Conservation (phyloP, 2,888 invertebrate species). For the Drosophila heteroneura region DNA sequence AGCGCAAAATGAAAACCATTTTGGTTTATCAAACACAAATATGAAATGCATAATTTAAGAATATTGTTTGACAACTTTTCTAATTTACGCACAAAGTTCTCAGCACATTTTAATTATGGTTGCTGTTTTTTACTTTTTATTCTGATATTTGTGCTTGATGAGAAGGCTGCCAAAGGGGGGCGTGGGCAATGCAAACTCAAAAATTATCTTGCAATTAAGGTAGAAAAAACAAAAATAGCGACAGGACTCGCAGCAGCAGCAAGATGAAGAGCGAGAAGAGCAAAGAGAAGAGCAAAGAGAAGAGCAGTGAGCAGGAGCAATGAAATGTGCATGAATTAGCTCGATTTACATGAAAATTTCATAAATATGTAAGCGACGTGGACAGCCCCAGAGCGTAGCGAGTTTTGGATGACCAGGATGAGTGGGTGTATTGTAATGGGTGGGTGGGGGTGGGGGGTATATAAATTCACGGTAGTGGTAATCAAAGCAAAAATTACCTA, state of each 20-base stretch:
- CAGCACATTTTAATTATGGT: constrained; percentile 57
- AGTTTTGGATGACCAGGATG: not conserved
- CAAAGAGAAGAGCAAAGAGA: constrained; percentile 56
- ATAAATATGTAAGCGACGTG: constrained; percentile 75
- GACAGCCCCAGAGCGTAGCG: constrained; percentile 22
- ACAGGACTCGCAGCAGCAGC: constrained; percentile 5
- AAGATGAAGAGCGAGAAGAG: constrained; percentile 7
- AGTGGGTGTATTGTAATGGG: not conserved
- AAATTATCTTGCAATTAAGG: constrained; percentile 72
- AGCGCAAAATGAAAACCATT: not conserved
- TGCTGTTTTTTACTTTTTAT: constrained; percentile 12
- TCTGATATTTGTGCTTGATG: not conserved
- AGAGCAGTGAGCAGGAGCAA: constrained; percentile 9
- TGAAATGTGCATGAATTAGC: constrained; percentile 76
- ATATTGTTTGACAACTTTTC: constrained; percentile 52
- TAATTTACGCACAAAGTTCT: constrained; percentile 51
- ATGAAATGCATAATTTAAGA: constrained; percentile 42
- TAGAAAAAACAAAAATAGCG: constrained; percentile 32
- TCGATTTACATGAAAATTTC: constrained; percentile 78
- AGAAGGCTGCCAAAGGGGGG: not conserved
- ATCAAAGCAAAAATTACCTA: constrained; percentile 83
- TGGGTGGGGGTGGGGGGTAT: not conserved
- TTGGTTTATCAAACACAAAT: constrained; percentile 15
- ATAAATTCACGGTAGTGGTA: constrained; percentile 70
- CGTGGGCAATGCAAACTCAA: constrained; percentile 38